A percentile compares a stretch with the other conserved stretches of the same genome.
Conservation (phyloP, 2,113 vertebrate genomes). For the Bufo gargarizans region DNA sequence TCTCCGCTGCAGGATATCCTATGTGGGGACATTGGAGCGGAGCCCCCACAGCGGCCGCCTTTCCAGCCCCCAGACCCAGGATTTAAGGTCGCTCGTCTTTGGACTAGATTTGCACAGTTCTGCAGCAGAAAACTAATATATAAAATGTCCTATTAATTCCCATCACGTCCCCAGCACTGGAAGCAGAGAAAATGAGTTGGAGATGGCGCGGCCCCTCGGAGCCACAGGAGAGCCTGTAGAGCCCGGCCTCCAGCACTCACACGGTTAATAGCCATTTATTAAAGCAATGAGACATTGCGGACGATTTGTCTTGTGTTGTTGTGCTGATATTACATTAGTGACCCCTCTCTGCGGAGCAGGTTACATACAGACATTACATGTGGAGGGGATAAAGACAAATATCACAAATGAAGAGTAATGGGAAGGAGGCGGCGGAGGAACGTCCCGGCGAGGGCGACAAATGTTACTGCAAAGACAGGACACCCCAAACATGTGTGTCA, state of each 20-base stretch:
- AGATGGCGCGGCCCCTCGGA: neutral
- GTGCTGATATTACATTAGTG: constrained; percentile 40
- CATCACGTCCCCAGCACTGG: constrained; percentile 5
- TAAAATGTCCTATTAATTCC: constrained; percentile 22
- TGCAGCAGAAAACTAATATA: constrained; percentile 26
- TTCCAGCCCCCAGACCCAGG: too few species aligned
- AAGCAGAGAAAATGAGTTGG: constrained; percentile 9
- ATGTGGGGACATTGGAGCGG: too few species aligned
- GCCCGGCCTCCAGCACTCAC: neutral
- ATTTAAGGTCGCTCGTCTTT: too few species aligned
- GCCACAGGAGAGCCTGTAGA: neutral
- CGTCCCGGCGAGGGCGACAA: neutral
- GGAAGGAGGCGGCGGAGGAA: neutral
- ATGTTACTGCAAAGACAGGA: neutral
- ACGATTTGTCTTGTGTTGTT: constrained; percentile 29
- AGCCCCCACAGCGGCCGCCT: too few species aligned
- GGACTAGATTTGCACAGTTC: neutral
- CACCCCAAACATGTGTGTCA: too few species aligned
- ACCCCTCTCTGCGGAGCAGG: constrained; percentile 13
- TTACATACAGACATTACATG: constrained; percentile 16
- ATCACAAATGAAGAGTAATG: constrained; percentile 44
- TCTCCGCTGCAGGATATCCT: too few species aligned
- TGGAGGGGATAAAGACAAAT: neutral
- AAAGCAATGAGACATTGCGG: constrained; percentile 8
- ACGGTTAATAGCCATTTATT: neutral